These are phyloP conservation scores for Melipona quadrifasciata DNA, from an alignment of 1,140 invertebrate genomes.

Conservation along the genomic window DNA sequence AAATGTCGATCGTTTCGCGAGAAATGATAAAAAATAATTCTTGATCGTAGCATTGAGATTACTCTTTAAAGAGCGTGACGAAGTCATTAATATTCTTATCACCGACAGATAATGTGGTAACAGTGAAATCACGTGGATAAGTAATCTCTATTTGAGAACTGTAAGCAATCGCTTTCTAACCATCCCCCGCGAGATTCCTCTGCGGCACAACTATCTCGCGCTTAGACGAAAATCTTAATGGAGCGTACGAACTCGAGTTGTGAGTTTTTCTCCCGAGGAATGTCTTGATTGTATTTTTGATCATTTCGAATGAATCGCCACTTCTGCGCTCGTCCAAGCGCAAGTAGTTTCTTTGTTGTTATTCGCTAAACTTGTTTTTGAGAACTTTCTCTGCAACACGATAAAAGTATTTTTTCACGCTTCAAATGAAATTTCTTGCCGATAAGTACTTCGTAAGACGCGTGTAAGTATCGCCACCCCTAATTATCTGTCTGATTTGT, in stretches of 20 bases:
- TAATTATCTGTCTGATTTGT: background rate
- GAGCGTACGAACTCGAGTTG: background rate
- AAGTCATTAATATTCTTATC: background rate
- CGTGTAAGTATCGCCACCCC: too few species aligned
- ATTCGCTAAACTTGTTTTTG: too few species aligned
- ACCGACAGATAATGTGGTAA: background rate
- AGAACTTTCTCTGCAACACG: too few species aligned
- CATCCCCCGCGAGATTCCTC: background rate
- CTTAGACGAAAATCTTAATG: background rate
- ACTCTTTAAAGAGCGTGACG: too few species aligned
- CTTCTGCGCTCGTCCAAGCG: too few species aligned
- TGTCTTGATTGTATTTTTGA: background rate
- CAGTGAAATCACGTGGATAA: background rate
- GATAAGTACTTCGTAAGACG: too few species aligned
- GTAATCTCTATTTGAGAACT: background rate
- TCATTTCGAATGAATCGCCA: too few species aligned
- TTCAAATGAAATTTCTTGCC: too few species aligned
- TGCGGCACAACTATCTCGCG: background rate
- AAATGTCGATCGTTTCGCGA: background rate
- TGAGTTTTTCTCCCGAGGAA: background rate
- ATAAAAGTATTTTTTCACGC: too few species aligned
- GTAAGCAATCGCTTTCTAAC: slow-evolving; percentile 11
- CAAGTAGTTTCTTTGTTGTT: too few species aligned
- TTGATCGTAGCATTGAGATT: background rate
- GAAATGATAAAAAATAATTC: background rate